Evolutionary conservation across 53 echinoderm and acorn worm species (phyloP).

Genomic region (Echinarachnius parma): DNA sequence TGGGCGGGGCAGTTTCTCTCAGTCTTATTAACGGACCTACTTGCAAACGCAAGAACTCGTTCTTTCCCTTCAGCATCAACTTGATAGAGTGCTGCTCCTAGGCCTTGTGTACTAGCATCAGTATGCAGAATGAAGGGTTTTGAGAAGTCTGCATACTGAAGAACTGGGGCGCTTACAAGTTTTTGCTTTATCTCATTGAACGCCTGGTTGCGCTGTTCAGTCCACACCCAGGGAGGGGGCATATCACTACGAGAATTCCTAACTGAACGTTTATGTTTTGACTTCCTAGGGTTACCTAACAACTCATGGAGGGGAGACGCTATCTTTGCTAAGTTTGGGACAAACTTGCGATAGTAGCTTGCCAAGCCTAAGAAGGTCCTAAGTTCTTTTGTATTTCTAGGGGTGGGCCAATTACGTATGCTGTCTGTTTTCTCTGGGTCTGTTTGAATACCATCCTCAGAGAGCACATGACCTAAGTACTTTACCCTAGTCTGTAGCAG

Average conservation of each 20-base stretch:
- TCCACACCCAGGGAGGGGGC: conserved; percentile 27
- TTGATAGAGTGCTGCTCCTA: conserved; percentile 35
- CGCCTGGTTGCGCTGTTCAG: not conserved
- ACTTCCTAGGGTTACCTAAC: conserved; percentile 18
- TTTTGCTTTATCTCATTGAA: conserved; percentile 8
- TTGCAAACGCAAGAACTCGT: conserved; percentile 28
- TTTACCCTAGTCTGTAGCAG: conserved; percentile 42
- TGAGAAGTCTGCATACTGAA: conserved; percentile 25
- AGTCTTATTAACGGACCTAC: conserved; percentile 13
- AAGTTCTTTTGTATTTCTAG: conserved; percentile 36
- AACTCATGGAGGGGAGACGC: conserved; percentile 50
- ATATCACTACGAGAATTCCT: not conserved
- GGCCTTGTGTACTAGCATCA: conserved; percentile 34
- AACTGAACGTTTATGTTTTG: not conserved
- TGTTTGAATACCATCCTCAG: conserved; percentile 45
- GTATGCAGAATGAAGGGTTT: conserved; percentile 37
- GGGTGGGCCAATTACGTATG: conserved; percentile 46
- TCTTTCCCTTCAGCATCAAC: conserved; percentile 23
- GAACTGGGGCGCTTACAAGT: conserved; percentile 11
- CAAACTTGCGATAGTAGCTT: conserved; percentile 53
- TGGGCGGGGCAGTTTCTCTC: conserved; percentile 40
- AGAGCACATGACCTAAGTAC: conserved; percentile 53
- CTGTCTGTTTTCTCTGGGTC: conserved; percentile 58
- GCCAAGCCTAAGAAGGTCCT: conserved; percentile 55
- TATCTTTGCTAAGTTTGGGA: conserved; percentile 48